phyloP scores from a whole-genome alignment of 2,113 vertebrate genomes.

The Cinclus mexicanus region DNA sequence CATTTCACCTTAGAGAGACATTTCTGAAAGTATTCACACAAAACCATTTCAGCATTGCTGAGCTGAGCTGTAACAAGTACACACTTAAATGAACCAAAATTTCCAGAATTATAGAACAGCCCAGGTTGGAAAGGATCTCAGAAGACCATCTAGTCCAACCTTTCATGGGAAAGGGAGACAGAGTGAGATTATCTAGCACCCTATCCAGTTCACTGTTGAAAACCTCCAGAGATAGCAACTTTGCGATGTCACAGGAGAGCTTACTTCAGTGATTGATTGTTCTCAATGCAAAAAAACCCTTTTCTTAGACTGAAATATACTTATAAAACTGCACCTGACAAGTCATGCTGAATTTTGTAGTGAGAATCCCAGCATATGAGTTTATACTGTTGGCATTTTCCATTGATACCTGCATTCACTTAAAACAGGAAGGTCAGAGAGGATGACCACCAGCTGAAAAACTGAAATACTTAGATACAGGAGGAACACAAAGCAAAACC shows the following conservation, averaged over 20 bases:
- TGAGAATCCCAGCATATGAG: background rate
- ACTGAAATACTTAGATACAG: background rate
- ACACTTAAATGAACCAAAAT: background rate
- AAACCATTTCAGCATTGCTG: background rate
- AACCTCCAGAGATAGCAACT: background rate
- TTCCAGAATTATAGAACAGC: background rate
- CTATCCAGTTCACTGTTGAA: background rate
- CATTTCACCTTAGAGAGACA: background rate
- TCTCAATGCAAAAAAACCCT: background rate
- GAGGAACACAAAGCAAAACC: background rate
- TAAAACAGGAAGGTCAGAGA: background rate
- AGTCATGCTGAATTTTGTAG: background rate
- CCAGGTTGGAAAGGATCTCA: background rate
- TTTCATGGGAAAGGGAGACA: background rate
- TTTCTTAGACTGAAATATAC: background rate
- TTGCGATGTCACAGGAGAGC: fast-evolving
- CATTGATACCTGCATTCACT: background rate
- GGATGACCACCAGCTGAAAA: background rate
- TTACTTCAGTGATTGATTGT: background rate
- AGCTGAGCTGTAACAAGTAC: background rate
- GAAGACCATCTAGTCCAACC: background rate
- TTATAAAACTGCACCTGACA: background rate
- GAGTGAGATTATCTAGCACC: background rate
- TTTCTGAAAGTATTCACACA: background rate
- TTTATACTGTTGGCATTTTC: background rate